Evolutionary conservation across 2,113 vertebrate species (phyloP).

Genomic region (Daphoenositta chrysoptera): DNA sequence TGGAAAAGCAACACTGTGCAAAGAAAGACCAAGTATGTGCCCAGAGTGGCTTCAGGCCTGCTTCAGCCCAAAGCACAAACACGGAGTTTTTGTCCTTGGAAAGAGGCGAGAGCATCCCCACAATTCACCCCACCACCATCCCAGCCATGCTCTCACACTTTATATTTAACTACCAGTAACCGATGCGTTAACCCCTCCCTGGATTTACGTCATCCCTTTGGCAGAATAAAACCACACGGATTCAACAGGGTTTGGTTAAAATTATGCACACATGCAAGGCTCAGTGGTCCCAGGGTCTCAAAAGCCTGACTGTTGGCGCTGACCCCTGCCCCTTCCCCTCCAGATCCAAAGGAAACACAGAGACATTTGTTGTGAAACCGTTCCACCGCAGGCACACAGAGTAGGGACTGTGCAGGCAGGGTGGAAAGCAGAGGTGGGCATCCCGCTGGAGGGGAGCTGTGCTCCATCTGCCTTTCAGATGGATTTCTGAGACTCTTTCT

Average conservation of each 20-base stretch:
- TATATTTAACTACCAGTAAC: background rate
- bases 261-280: background rate
- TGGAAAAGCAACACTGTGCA: background rate
- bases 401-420: background rate
- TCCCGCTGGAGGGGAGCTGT: accelerated
- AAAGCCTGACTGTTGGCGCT: background rate
- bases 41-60: background rate
- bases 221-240: background rate
- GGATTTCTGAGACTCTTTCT: background rate
- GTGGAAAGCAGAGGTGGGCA: background rate
- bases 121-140: background rate
- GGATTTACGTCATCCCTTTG: background rate
- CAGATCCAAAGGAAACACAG: background rate
- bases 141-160: background rate
- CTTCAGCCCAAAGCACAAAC: background rate
- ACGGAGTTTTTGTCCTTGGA: background rate
- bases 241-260: background rate
- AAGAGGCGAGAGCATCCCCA: background rate
- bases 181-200: accelerated
- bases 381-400: background rate
- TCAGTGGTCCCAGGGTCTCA: background rate
- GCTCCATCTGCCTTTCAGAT: background rate
- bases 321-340: background rate
- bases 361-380: background rate
- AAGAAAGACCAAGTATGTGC: background rate